Conservation (phyloP, 1,140 invertebrate species). For the Eubasilissa regina region DNA sequence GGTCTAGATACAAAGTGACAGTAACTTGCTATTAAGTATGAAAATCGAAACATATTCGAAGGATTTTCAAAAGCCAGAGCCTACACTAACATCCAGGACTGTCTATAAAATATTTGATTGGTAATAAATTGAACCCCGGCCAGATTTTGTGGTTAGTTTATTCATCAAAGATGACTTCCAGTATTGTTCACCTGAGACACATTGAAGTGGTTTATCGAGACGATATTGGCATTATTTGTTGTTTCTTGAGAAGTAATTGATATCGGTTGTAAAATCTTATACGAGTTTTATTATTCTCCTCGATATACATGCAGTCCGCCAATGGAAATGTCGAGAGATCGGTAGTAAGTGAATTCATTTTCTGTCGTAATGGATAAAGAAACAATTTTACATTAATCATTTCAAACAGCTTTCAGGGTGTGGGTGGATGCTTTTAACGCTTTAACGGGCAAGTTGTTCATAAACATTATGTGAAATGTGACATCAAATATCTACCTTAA, state of each 20-base stretch:
- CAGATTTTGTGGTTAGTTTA: conserved; percentile 1
- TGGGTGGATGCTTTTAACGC: conserved; percentile 6
- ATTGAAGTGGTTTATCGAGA: not conserved
- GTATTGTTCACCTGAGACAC: not conserved
- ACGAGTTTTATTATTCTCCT: too few relatives aligned
- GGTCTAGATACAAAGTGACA: conserved; percentile 7
- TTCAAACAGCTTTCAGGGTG: not conserved
- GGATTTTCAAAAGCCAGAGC: not conserved
- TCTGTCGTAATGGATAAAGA: not conserved
- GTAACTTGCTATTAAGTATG: not conserved
- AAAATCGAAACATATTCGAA: not conserved
- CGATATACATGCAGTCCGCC: too few relatives aligned
- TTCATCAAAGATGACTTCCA: not conserved
- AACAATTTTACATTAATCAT: not conserved
- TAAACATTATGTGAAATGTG: not conserved
- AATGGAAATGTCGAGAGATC: too few relatives aligned
- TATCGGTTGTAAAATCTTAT: too few relatives aligned
- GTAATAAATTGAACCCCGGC: not conserved
- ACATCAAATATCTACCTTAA: too few relatives aligned
- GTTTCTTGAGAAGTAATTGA: too few relatives aligned
- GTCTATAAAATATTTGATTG: not conserved
- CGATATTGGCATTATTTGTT: too few relatives aligned
- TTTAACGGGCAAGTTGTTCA: not conserved
- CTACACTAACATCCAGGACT: conserved; percentile 1
- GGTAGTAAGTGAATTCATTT: not conserved